A percentile compares a stretch with the other conserved stretches of the same genome.
These are phyloP conservation scores for Drosophila pegasa DNA, from an alignment of 2,888 invertebrate species.

Conservation along the genomic window DNA sequence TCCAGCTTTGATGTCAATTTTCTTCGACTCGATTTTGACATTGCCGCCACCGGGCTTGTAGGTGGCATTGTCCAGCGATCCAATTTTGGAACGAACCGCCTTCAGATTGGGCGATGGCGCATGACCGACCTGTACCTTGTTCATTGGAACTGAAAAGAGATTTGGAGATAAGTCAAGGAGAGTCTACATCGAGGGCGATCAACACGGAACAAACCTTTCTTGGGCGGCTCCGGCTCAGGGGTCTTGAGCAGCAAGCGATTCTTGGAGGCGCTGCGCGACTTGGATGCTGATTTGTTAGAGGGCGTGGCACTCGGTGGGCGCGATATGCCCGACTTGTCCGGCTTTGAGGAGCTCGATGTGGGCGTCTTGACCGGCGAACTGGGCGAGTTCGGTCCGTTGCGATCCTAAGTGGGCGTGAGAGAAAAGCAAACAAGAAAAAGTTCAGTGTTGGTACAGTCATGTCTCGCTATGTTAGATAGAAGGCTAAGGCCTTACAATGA, in stretches of 20 bases:
- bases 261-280: conserved; percentile 84
- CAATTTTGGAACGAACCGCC: conserved; percentile 96
- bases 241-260: conserved; percentile 87
- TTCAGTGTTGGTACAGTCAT: neutral
- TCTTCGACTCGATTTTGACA: conserved; percentile 94
- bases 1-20: conserved; percentile 92
- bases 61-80: conserved; percentile 94
- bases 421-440: neutral
- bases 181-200: too few relatives aligned
- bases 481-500: conserved; percentile 62
- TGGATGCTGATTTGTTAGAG: conserved; percentile 83
- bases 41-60: conserved; percentile 96
- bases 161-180: neutral
- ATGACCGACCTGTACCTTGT: conserved; percentile 95
- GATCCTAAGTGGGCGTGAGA: conserved; percentile 84
- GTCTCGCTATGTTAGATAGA: neutral
- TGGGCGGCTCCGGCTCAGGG: conserved; percentile 89
- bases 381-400: conserved; percentile 88
- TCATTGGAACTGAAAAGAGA: conserved; percentile 91
- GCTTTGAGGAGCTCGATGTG: conserved; percentile 85
- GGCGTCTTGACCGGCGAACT: conserved; percentile 90
- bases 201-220: conserved; percentile 88
- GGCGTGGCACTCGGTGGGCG: conserved; percentile 85
- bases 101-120: conserved; percentile 97
- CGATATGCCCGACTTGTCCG: conserved; percentile 83